Percentiles rank a stretch among this genome's conserved stretches.
Conservation (phyloP, 2,113 vertebrate genomes). For the Sinocyclocheilus rhinocerous region DNA sequence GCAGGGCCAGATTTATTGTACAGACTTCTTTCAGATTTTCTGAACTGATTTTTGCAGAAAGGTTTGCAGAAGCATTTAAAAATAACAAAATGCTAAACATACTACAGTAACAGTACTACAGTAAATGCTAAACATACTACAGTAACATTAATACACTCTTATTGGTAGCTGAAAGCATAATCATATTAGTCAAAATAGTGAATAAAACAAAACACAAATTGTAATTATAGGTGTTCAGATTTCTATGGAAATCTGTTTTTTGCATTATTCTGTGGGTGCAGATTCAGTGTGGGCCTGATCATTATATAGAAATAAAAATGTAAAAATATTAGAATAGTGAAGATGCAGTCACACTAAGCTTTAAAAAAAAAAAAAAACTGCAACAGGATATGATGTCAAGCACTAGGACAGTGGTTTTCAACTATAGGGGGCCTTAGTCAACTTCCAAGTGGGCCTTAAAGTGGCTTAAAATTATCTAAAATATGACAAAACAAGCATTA, state of each 20-base stretch:
- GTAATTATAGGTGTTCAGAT: background rate
- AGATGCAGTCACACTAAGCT: background rate
- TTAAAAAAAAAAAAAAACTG: no score
- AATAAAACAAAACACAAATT: background rate
- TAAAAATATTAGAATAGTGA: background rate
- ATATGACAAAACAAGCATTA: no score
- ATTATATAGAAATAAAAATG: background rate
- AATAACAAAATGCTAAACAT: background rate
- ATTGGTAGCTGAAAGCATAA: no score
- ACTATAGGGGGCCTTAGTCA: no score
- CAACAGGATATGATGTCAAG: no score
- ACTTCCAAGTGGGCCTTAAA: no score
- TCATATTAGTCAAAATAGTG: no score
- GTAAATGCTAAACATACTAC: background rate
- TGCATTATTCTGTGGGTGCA: background rate
- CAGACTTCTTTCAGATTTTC: background rate
- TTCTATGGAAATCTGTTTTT: background rate
- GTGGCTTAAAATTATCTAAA: no score
- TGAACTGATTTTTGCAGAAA: background rate
- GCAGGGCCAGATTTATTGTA: background rate
- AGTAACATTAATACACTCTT: no score
- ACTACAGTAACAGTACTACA: background rate
- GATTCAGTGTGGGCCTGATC: background rate
- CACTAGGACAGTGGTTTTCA: no score
- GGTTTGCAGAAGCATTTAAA: background rate